Evolutionary conservation across 2,888 invertebrate species (phyloP).

Genomic region (Melikaiella ostensackeni): DNA sequence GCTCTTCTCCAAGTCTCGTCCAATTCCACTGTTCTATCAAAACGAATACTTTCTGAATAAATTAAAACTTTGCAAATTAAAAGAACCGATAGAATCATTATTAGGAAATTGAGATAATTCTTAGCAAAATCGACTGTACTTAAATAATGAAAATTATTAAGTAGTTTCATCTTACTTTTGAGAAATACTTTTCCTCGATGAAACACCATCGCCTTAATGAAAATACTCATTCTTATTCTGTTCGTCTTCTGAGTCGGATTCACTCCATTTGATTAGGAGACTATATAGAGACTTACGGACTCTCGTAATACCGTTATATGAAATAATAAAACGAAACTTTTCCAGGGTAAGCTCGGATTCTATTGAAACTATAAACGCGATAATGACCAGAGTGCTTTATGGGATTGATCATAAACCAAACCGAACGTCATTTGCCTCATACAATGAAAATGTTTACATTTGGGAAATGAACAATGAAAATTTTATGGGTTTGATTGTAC

Average conservation of each 20-base stretch:
- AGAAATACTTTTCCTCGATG: neutral
- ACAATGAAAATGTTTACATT: conserved; percentile 29
- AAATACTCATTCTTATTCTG: conserved; percentile 7
- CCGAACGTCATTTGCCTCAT: conserved; percentile 6
- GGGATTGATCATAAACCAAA: conserved; percentile 3
- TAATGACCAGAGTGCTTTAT: conserved; percentile 15
- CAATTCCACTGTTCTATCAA: neutral
- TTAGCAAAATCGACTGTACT: too few species aligned
- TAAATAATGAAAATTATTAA: too few species aligned
- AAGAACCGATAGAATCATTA: neutral
- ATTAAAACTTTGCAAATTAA: neutral
- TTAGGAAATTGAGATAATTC: too few species aligned
- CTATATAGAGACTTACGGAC: neutral
- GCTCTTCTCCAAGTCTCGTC: conserved; percentile 19
- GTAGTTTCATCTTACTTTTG: neutral
- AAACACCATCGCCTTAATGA: neutral
- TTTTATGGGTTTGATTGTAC: conserved; percentile 3
- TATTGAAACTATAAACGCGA: conserved; percentile 6
- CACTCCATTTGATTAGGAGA: conserved; percentile 11
- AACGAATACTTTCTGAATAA: neutral
- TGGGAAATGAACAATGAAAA: conserved; percentile 8
- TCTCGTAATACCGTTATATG: neutral
- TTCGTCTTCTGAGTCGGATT: neutral
- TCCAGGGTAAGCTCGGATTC: neutral
- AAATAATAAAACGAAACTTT: conserved; percentile 23